Conservation (phyloP, 2,797 vertebrate species). For the Semotilus atromaculatus region DNA sequence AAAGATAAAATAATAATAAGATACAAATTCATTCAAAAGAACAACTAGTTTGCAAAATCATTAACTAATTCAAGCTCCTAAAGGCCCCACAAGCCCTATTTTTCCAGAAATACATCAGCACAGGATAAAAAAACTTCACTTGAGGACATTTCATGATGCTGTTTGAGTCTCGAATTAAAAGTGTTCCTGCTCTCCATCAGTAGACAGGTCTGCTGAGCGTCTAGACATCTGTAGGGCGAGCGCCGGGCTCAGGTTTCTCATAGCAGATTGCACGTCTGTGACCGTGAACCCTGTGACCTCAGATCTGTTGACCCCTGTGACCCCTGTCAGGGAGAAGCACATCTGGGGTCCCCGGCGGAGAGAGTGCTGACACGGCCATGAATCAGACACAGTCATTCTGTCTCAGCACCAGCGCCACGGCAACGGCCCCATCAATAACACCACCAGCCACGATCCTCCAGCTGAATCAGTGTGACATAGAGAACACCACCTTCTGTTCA, state of each 20-base stretch:
- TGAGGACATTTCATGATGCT: neutral
- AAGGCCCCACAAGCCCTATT: neutral
- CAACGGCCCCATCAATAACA: conserved; percentile 39
- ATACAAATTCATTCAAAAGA: neutral
- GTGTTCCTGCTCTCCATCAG: conserved; percentile 31
- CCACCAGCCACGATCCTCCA: neutral
- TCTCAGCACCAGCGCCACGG: conserved; percentile 29
- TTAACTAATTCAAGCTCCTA: neutral
- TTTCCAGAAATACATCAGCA: neutral
- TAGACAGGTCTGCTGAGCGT: conserved; percentile 10
- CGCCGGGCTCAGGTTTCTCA: conserved; percentile 52
- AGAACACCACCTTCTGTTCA: conserved; percentile 12
- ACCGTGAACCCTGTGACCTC: conserved; percentile 53
- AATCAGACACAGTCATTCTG: conserved; percentile 47
- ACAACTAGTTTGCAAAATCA: neutral
- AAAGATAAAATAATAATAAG: neutral
- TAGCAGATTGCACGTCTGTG: conserved; percentile 44
- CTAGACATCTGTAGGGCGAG: conserved; percentile 49
- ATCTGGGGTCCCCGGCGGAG: conserved; percentile 39
- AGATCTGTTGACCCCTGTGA: conserved; percentile 54
- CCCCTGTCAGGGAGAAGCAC: conserved; percentile 42
- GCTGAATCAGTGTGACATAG: conserved; percentile 7
- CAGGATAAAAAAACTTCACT: neutral
- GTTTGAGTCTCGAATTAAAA: neutral
- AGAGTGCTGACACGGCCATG: conserved; percentile 54